Percentiles rank a stretch among this genome's conserved stretches.
phyloP scores from a whole-genome alignment of 64 coral and sea anemone genomes.

The Trachythela sp. region DNA sequence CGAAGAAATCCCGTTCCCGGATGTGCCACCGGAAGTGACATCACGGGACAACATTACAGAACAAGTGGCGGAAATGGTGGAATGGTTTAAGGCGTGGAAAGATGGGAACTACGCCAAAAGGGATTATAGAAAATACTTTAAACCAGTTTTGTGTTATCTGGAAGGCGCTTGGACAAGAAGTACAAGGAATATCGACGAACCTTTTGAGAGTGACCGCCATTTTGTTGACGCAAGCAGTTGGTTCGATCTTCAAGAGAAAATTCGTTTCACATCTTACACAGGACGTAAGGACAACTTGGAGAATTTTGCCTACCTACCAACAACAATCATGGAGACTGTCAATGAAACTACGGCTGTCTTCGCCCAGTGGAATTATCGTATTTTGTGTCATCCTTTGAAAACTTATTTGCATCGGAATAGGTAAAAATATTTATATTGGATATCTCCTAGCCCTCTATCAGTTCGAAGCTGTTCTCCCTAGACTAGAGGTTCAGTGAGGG shows the following conservation, averaged over 20 bases:
- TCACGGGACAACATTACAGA: no score
- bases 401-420: slow-evolving; percentile 50
- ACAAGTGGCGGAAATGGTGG: no score
- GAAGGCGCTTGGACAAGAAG: slow-evolving; percentile 57
- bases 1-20: slow-evolving; percentile 60
- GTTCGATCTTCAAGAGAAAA: slow-evolving; percentile 76
- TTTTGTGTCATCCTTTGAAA: slow-evolving; percentile 62
- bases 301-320: slow-evolving; percentile 69
- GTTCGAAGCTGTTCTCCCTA: no score
- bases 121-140: slow-evolving; percentile 69
- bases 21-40: slow-evolving; percentile 53
- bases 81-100: slow-evolving; percentile 67
- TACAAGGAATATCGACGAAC: slow-evolving; percentile 55
- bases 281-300: slow-evolving; percentile 71
- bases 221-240: slow-evolving; percentile 61
- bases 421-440: not conserved
- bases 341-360: slow-evolving; percentile 45
- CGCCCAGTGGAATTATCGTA: slow-evolving; percentile 76
- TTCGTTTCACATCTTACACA: slow-evolving; percentile 69
- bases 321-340: slow-evolving; percentile 51
- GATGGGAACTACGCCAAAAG: slow-evolving; percentile 29
- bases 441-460: no score
- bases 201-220: slow-evolving; percentile 70
- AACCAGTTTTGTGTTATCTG: slow-evolving; percentile 63
- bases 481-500: no score